Evolutionary conservation across 2,113 vertebrate genomes (phyloP).

Genomic region (Ammospiza nelsoni): DNA sequence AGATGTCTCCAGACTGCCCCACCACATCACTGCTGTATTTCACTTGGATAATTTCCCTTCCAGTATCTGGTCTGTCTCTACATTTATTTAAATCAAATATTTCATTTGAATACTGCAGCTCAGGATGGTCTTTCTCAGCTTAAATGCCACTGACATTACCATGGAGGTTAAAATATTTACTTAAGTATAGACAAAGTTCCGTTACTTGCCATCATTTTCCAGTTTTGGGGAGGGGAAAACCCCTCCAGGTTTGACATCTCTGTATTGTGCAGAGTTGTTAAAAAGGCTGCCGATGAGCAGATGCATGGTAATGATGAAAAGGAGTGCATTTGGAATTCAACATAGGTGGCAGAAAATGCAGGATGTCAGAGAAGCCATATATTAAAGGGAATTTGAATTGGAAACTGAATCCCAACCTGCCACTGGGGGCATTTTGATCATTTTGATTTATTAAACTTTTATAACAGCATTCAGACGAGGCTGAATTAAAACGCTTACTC

Average conservation of each 20-base stretch:
- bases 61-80: background rate
- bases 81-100: slow-evolving; percentile 33
- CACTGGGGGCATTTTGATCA: slow-evolving; percentile 83
- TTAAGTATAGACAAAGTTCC: slow-evolving; percentile 61
- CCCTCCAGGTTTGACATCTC: slow-evolving; percentile 65
- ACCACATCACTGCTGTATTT: background rate
- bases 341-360: slow-evolving; percentile 67
- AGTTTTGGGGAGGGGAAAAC: slow-evolving; percentile 33
- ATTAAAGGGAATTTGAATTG: slow-evolving; percentile 84
- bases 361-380: slow-evolving; percentile 78
- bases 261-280: slow-evolving; percentile 64
- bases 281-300: slow-evolving; percentile 62
- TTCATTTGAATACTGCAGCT: background rate
- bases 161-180: slow-evolving; percentile 72
- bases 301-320: slow-evolving; percentile 75
- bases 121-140: slow-evolving; percentile 5
- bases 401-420: slow-evolving; percentile 79
- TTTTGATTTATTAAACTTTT: slow-evolving; percentile 87
- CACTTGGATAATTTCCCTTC: slow-evolving; percentile 9
- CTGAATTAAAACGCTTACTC: slow-evolving; percentile 75
- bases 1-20: background rate
- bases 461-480: slow-evolving; percentile 77
- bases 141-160: slow-evolving; percentile 39
- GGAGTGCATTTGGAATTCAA: slow-evolving; percentile 76
- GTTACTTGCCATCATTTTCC: slow-evolving; percentile 60